These are phyloP conservation scores for Hermodice carunculata DNA, from an alignment of 2,888 invertebrate species.

Conservation along the genomic window DNA sequence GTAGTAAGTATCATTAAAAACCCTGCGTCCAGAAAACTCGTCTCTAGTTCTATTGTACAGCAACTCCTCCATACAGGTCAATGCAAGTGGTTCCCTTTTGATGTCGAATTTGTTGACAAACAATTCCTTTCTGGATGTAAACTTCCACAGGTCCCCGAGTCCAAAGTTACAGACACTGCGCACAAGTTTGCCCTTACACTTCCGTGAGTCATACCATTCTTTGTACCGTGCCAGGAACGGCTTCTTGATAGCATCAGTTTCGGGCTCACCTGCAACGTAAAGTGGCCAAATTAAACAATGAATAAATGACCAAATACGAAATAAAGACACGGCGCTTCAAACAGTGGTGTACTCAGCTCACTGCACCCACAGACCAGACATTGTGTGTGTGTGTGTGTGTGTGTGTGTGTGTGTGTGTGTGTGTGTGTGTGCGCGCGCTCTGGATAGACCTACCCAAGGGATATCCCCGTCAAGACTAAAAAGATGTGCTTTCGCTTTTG, in stretches of 20 bases:
- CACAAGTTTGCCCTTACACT: background rate
- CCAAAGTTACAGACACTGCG: background rate
- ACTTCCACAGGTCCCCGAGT: background rate
- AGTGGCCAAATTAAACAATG: background rate
- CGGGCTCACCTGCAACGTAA: background rate
- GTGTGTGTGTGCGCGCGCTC: too few species aligned
- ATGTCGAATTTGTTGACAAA: slow-evolving; percentile 10
- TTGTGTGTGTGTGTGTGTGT: too few species aligned
- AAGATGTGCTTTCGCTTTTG: too few species aligned
- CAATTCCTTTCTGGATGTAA: background rate
- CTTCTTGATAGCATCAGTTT: background rate
- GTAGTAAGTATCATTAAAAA: too few species aligned
- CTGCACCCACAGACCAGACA: too few species aligned
- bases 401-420: too few species aligned
- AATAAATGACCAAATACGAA: too few species aligned
- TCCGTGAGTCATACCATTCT: background rate
- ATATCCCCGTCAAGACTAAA: too few species aligned
- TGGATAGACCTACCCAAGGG: too few species aligned
- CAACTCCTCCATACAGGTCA: slow-evolving; percentile 8
- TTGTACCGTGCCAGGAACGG: background rate
- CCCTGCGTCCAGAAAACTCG: background rate
- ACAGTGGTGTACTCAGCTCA: too few species aligned
- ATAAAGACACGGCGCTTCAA: too few species aligned
- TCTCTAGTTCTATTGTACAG: background rate
- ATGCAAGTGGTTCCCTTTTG: background rate